Evolutionary conservation across 2,888 invertebrate species (phyloP).

Genomic region (Chironomus tentans): DNA sequence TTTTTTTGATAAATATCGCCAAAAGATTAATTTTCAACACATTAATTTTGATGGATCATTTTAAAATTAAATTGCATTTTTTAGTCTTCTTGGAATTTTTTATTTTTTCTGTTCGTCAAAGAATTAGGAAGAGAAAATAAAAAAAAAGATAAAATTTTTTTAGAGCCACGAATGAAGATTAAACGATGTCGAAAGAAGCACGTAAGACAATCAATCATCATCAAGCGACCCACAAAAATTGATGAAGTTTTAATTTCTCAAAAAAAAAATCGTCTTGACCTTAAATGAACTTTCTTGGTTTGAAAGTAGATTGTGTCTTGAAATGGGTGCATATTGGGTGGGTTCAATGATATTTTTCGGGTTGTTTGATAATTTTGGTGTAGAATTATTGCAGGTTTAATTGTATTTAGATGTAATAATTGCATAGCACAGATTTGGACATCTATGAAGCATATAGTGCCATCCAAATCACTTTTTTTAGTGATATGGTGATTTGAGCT

Average conservation of each 20-base stretch:
- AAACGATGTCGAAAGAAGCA: constrained; percentile 26
- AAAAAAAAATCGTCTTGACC: constrained; percentile 14
- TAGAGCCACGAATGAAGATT: constrained; percentile 1
- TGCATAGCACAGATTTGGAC: too few species aligned
- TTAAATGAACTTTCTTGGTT: constrained; percentile 4
- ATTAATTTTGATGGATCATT: constrained; percentile 26
- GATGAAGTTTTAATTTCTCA: constrained; percentile 27
- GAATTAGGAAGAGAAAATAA: constrained; percentile 7
- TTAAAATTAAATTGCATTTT: constrained; percentile 23
- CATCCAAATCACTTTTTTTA: too few species aligned
- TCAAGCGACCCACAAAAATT: constrained; percentile 25
- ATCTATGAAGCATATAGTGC: too few species aligned
- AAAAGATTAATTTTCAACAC: constrained; percentile 25
- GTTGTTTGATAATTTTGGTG: too few species aligned
- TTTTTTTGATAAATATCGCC: not conserved
- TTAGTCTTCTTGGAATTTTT: not conserved
- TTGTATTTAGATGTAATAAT: too few species aligned
- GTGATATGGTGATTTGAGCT: too few species aligned
- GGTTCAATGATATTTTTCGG: too few species aligned
- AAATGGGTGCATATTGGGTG: not conserved
- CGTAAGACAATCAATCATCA: constrained; percentile 26
- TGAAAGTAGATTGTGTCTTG: not conserved
- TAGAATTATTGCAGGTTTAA: too few species aligned
- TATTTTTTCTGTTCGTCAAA: not conserved
- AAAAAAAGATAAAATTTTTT: not conserved